These are phyloP conservation scores for Microtus oregoni DNA, from an alignment of 2,113 vertebrate genomes.

Conservation along the genomic window DNA sequence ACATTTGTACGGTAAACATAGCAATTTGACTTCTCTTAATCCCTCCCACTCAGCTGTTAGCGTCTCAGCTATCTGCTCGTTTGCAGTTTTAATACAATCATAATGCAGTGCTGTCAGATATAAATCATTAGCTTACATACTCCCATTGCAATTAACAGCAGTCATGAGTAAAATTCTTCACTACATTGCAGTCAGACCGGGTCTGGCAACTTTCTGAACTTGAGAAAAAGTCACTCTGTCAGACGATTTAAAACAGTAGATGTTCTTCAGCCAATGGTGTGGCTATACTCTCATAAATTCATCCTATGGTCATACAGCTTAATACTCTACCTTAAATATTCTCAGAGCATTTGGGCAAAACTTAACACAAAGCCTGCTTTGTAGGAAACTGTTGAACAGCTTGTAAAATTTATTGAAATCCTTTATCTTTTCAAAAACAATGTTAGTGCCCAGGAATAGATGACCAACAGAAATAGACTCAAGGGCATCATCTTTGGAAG, in stretches of 20 bases:
- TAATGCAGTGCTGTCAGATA: not conserved
- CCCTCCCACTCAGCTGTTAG: not conserved
- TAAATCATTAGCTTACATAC: not conserved
- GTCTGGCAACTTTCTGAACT: not conserved
- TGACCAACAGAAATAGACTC: not conserved
- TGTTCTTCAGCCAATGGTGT: not conserved
- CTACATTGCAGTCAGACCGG: not conserved
- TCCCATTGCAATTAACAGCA: not conserved
- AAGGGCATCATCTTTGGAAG: not conserved
- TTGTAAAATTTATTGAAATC: not conserved
- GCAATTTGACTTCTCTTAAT: not conserved
- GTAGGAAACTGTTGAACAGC: not conserved
- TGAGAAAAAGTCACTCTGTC: not conserved
- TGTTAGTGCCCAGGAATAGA: not conserved
- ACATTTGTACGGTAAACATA: not conserved
- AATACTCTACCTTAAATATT: not conserved
- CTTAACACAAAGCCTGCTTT: not conserved
- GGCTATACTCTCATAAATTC: not conserved
- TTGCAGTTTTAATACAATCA: rapidly evolving
- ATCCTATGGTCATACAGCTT: not conserved
- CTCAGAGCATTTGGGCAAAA: not conserved
- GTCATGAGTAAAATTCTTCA: not conserved
- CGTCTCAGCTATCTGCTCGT: not conserved
- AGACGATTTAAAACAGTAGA: not conserved
- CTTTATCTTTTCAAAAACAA: not conserved